Conservation (phyloP, 2,797 vertebrate genomes). For the Poecilia picta region DNA sequence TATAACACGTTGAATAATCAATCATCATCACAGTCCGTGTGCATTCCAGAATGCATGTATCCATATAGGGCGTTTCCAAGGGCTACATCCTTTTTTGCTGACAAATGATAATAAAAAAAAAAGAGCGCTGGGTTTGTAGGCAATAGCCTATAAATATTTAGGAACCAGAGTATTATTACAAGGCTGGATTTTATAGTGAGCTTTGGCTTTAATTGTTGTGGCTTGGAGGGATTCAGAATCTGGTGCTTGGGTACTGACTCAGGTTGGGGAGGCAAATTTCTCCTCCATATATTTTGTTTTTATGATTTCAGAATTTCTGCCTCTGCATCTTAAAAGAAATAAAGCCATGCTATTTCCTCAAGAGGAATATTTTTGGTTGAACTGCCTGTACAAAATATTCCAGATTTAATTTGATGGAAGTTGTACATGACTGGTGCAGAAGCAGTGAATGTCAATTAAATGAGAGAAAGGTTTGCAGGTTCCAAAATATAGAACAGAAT, state of each 20-base stretch:
- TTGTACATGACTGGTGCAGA: not conserved
- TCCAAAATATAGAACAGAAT: not conserved
- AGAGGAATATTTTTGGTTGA: not conserved
- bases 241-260: conserved; percentile 13
- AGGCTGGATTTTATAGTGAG: conserved; percentile 50
- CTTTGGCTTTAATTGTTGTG: conserved; percentile 48
- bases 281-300: conserved; percentile 20
- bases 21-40: conserved; percentile 36
- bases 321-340: not conserved
- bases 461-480: not conserved
- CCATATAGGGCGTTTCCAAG: conserved; percentile 33
- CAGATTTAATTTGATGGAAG: not conserved
- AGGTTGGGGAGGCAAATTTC: not conserved
- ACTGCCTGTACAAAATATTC: not conserved
- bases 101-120: conserved; percentile 60
- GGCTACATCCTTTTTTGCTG: conserved; percentile 66
- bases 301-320: not conserved
- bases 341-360: not conserved
- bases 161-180: conserved; percentile 63
- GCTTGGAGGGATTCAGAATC: conserved; percentile 43
- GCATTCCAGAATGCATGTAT: conserved; percentile 51
- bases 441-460: not conserved
- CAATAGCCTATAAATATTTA: conserved; percentile 71
- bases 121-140: conserved; percentile 41
- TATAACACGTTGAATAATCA: conserved; percentile 28